phyloP scores from a whole-genome alignment of 2,888 invertebrate genomes.

The Andrena fulva region DNA sequence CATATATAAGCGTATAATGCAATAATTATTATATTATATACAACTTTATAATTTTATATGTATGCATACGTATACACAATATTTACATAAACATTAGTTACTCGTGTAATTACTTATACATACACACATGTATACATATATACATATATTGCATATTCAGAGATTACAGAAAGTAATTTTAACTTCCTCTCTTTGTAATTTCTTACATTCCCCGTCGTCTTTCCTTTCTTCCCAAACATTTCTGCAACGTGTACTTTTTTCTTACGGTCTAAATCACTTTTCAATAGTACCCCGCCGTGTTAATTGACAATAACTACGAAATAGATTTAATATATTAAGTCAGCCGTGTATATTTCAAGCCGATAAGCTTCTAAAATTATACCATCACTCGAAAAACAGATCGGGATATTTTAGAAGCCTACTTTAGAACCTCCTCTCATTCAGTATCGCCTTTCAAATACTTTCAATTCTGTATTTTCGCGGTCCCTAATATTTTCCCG shows the following conservation, averaged over 20 bases:
- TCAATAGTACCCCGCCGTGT: slow-evolving; percentile 1
- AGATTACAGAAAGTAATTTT: slow-evolving; percentile 58
- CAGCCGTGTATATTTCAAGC: neutral
- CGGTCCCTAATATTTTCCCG: neutral
- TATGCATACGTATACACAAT: slow-evolving; percentile 51
- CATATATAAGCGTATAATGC: slow-evolving; percentile 43
- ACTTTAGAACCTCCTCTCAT: neutral
- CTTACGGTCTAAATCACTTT: slow-evolving; percentile 14
- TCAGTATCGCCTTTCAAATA: neutral
- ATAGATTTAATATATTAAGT: slow-evolving; percentile 33
- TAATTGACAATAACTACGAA: slow-evolving; percentile 12
- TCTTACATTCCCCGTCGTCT: slow-evolving; percentile 25
- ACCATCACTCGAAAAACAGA: too few species aligned
- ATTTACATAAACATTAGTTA: slow-evolving; percentile 47
- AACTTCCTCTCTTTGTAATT: slow-evolving; percentile 37
- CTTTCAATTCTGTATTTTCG: neutral
- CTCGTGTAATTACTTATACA: slow-evolving; percentile 50
- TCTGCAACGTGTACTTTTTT: slow-evolving; percentile 4
- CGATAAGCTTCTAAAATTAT: slow-evolving; percentile 4
- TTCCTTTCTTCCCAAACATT: neutral
- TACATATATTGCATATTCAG: slow-evolving; percentile 47
- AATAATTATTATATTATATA: slow-evolving; percentile 52
- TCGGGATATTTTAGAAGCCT: neutral
- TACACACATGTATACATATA: slow-evolving; percentile 24
- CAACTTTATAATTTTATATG: slow-evolving; percentile 64